These are phyloP conservation scores for Pterocles orientalis DNA, from an alignment of 2,113 vertebrate genomes.

Conservation along the genomic window DNA sequence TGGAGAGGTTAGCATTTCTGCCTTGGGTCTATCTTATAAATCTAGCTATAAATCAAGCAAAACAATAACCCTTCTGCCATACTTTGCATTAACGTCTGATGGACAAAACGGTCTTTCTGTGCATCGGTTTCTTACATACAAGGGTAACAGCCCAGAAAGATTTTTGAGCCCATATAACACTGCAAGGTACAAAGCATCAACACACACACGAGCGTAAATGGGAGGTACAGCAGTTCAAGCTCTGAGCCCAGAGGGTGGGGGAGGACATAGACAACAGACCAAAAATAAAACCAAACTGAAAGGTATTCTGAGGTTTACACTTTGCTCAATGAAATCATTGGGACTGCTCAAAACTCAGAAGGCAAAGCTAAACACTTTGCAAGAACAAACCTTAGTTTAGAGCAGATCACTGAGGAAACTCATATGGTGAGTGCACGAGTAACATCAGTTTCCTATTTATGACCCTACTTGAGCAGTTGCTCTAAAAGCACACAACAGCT, in stretches of 20 bases:
- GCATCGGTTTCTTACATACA: neutral
- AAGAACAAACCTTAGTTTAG: neutral
- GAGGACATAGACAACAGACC: no score
- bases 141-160: neutral
- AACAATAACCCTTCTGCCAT: neutral
- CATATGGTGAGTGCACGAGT: neutral
- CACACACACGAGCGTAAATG: neutral
- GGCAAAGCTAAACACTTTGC: neutral
- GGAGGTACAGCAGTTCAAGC: neutral
- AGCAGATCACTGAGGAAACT: neutral
- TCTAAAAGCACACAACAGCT: neutral
- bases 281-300: neutral
- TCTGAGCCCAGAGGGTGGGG: no score
- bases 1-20: neutral
- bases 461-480: neutral
- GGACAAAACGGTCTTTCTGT: neutral
- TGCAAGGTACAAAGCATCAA: neutral
- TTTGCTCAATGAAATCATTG: neutral
- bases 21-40: neutral
- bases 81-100: neutral
- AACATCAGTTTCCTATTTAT: neutral
- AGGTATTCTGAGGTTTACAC: neutral
- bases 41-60: neutral
- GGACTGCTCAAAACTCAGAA: neutral
- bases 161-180: neutral